Evolutionary conservation across 53 echinoderm and acorn worm species (phyloP).

Genomic region (Antedon mediterranea): DNA sequence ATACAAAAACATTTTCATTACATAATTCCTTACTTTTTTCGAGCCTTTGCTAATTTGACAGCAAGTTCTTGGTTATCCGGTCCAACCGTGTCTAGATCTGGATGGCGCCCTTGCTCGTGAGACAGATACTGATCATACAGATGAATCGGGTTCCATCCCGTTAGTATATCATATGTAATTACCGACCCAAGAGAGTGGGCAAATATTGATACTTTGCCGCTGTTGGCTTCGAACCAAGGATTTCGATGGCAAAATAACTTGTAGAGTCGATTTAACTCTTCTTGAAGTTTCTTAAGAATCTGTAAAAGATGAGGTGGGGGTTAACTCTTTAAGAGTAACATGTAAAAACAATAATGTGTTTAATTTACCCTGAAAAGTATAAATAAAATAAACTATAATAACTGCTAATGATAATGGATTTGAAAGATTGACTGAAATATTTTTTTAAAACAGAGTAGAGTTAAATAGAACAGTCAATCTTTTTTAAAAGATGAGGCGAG

Average conservation of each 20-base stretch:
- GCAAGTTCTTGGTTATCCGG: constrained; percentile 58
- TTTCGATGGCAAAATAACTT: constrained; percentile 64
- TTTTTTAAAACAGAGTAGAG: no score
- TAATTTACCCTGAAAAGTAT: not conserved
- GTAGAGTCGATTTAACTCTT: constrained; percentile 71
- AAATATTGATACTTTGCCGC: constrained; percentile 85
- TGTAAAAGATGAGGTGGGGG: constrained; percentile 7
- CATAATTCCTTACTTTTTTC: constrained; percentile 73
- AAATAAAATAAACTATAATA: no score
- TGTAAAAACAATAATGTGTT: no score
- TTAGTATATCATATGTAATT: constrained; percentile 91
- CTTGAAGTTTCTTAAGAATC: constrained; percentile 78
- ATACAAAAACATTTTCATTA: no score
- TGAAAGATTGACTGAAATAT: no score
- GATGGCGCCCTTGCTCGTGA: constrained; percentile 70
- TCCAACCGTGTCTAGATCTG: constrained; percentile 58
- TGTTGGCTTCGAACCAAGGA: constrained; percentile 87
- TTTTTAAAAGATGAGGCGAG: no score
- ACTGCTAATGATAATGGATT: no score
- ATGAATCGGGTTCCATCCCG: constrained; percentile 98
- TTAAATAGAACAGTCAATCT: no score
- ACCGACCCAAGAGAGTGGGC: constrained; percentile 89
- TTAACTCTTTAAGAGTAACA: no score
- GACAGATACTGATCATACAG: constrained; percentile 94
- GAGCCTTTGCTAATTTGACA: constrained; percentile 47